Evolutionary conservation across 2,888 invertebrate species (phyloP).

Genomic region (Drosophila kuntzei): DNA sequence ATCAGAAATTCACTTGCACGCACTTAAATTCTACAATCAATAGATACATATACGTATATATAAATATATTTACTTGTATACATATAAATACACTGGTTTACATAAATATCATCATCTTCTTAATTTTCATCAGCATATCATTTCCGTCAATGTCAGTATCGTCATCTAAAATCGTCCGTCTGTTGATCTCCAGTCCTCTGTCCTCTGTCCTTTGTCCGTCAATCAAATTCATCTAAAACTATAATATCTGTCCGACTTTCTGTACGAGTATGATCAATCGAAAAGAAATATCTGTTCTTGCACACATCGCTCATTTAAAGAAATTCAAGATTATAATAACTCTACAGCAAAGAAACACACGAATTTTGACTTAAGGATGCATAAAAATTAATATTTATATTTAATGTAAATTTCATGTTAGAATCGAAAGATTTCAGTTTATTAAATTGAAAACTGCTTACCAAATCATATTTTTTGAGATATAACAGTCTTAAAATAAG

Average conservation of each 20-base stretch:
- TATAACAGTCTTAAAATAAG: no score
- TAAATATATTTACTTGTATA: constrained; percentile 57
- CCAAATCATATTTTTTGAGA: no score
- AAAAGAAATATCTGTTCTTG: constrained; percentile 1
- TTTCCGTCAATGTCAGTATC: neutral
- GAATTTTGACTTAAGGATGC: no score
- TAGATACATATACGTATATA: constrained; percentile 54
- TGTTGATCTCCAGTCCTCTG: neutral
- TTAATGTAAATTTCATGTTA: no score
- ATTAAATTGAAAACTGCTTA: no score
- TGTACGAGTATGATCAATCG: neutral
- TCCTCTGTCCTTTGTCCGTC: constrained; percentile 3
- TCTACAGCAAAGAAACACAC: no score
- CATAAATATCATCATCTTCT: constrained; percentile 43
- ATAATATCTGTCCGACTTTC: constrained; percentile 22
- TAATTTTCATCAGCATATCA: neutral
- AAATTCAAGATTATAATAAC: no score
- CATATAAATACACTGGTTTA: constrained; percentile 37
- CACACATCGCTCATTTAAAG: neutral
- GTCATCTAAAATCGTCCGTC: constrained; percentile 1
- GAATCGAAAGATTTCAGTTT: no score
- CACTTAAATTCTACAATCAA: constrained; percentile 65
- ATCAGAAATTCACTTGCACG: constrained; percentile 53
- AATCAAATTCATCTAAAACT: constrained; percentile 43
- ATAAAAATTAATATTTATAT: no score